Evolutionary conservation across 1,140 invertebrate genomes (phyloP).

Genomic region (Gerris buenoi): DNA sequence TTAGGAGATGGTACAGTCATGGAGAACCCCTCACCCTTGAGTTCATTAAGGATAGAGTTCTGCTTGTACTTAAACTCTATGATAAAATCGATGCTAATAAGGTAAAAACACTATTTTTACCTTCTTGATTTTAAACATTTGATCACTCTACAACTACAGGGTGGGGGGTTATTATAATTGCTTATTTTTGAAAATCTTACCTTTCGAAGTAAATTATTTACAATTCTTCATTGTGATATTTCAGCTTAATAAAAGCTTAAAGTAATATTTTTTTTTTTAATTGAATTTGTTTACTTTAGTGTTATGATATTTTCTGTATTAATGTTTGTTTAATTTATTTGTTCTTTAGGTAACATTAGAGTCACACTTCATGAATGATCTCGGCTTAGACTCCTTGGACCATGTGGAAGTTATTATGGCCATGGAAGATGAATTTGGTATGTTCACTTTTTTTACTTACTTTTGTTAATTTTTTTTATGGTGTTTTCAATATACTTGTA

Average conservation of each 20-base stretch:
- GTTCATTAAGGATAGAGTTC: constrained; percentile 69
- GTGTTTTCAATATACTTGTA: too few species aligned
- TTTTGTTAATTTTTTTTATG: too few species aligned
- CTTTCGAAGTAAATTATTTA: too few species aligned
- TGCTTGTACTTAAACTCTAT: constrained; percentile 86
- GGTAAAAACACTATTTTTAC: constrained; percentile 40
- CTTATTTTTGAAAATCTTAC: too few species aligned
- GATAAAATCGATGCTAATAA: constrained; percentile 88
- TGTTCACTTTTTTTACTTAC: too few species aligned
- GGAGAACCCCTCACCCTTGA: constrained; percentile 51
- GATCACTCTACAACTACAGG: too few species aligned
- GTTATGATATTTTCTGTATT: constrained; percentile 1
- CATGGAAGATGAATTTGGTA: constrained; percentile 97
- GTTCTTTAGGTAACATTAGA: constrained; percentile 65
- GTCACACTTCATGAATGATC: constrained; percentile 91
- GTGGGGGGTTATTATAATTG: too few species aligned
- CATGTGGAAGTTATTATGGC: constrained; percentile 99
- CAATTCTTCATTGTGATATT: neutral
- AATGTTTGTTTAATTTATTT: too few species aligned
- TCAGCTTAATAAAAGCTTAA: neutral
- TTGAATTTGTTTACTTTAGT: too few species aligned
- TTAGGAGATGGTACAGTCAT: constrained; percentile 51
- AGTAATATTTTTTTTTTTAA: constrained; percentile 12
- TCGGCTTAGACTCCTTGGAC: constrained; percentile 93
- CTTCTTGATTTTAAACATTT: neutral